Evolutionary conservation across 1,140 invertebrate species (phyloP).

Genomic region (Carcinoscorpius rotundicauda): DNA sequence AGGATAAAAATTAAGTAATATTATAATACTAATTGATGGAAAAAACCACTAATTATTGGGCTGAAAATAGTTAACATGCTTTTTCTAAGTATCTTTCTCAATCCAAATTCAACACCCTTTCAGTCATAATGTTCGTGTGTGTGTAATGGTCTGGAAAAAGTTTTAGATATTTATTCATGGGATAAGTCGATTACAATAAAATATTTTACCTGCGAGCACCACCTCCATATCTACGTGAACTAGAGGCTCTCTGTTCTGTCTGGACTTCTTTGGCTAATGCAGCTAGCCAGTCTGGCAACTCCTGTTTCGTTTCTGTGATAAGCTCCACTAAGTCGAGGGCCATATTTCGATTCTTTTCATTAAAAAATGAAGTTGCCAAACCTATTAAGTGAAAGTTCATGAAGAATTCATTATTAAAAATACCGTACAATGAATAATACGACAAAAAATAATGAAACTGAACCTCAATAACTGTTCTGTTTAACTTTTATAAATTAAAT

Average conservation of each 20-base stretch:
- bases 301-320: conserved; percentile 93
- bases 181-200: background rate
- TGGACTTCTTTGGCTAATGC: conserved; percentile 39
- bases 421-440: no score
- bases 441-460: no score
- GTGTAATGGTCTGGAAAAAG: background rate
- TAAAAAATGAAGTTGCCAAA: conserved; percentile 96
- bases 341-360: conserved; percentile 93
- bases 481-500: no score
- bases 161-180: background rate
- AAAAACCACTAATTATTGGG: no score
- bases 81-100: background rate
- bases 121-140: no score
- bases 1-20: no score
- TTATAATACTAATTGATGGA: no score
- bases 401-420: no score
- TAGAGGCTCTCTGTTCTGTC: conserved; percentile 20
- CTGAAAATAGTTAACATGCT: background rate
- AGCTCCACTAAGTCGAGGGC: conserved; percentile 84
- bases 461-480: no score
- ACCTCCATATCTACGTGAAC: conserved; percentile 20
- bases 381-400: conserved; percentile 32
- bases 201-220: conserved; percentile 13
- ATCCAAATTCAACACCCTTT: background rate
- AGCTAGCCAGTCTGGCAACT: conserved; percentile 74